Conservation (phyloP, 2,113 vertebrate genomes). For the Brienomyrus brachyistius region DNA sequence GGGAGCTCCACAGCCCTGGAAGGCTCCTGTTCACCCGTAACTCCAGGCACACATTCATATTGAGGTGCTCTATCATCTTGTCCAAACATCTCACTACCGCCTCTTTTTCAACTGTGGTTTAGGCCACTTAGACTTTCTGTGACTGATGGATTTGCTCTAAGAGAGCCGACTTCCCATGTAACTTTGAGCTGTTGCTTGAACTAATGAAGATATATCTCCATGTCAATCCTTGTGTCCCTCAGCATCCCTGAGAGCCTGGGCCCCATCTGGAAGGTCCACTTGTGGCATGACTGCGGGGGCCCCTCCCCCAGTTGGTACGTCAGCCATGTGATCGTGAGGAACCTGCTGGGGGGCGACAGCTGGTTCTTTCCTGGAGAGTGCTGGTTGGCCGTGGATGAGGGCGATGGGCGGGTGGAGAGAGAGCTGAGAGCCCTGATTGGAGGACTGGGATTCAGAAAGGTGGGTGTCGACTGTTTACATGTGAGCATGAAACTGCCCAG, state of each 20-base stretch:
- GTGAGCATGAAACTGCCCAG: neutral
- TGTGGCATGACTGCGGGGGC: conserved; percentile 72
- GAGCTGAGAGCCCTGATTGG: conserved; percentile 45
- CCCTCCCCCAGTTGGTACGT: conserved; percentile 63
- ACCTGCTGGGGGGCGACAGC: conserved; percentile 20
- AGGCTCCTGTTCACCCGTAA: conserved; percentile 64
- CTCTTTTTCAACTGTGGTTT: neutral
- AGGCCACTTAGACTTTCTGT: neutral
- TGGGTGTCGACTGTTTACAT: conserved; percentile 22
- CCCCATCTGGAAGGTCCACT: conserved; percentile 54
- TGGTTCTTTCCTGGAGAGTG: conserved; percentile 66
- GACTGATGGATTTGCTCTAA: neutral
- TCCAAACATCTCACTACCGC: no score
- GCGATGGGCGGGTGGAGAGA: conserved; percentile 60
- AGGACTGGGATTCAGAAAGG: conserved; percentile 56
- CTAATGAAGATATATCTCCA: neutral
- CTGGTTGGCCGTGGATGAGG: conserved; percentile 62
- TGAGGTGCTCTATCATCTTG: conserved; percentile 57
- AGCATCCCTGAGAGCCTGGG: conserved; percentile 64
- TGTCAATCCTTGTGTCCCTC: conserved; percentile 1
- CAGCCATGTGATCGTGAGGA: conserved; percentile 58
- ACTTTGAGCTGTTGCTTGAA: neutral
- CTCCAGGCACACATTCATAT: conserved; percentile 67
- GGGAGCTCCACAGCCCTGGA: conserved; percentile 59
- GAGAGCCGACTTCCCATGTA: neutral